phyloP scores from a whole-genome alignment of 2,797 vertebrate genomes.

The Micromesistius poutassou region DNA sequence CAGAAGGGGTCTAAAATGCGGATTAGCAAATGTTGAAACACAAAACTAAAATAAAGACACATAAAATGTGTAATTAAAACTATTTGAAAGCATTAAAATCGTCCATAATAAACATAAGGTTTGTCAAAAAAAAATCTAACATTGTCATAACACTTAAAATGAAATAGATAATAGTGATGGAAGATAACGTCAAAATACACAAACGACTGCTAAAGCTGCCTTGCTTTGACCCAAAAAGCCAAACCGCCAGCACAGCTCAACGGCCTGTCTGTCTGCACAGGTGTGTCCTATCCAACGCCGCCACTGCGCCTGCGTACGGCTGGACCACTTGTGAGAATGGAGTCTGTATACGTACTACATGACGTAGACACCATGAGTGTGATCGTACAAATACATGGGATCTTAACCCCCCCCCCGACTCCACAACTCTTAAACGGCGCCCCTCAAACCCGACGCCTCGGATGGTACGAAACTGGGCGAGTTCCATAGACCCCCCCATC shows the following conservation, averaged over 20 bases:
- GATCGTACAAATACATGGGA: conserved; percentile 66
- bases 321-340: conserved; percentile 48
- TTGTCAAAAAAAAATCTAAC: background rate
- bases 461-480: background rate
- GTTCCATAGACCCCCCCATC: conserved; percentile 16
- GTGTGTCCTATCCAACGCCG: conserved; percentile 21
- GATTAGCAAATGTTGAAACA: background rate
- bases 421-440: conserved; percentile 29
- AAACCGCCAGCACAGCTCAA: background rate
- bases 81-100: background rate
- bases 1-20: background rate
- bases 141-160: too few species aligned
- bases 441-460: background rate
- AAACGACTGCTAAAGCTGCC: background rate
- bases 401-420: conserved; percentile 40
- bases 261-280: conserved; percentile 18
- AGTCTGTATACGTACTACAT: conserved; percentile 61
- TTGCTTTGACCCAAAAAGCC: background rate
- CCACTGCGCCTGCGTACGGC: conserved; percentile 29
- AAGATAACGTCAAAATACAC: background rate
- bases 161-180: too few species aligned
- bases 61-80: background rate
- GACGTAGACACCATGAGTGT: conserved; percentile 75
- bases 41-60: background rate
- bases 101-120: too few species aligned